Evolutionary conservation across 2,888 invertebrate species (phyloP), one percentile per base, ranked within the genome.

Genomic region (Zygaena filipendulae): DNA sequence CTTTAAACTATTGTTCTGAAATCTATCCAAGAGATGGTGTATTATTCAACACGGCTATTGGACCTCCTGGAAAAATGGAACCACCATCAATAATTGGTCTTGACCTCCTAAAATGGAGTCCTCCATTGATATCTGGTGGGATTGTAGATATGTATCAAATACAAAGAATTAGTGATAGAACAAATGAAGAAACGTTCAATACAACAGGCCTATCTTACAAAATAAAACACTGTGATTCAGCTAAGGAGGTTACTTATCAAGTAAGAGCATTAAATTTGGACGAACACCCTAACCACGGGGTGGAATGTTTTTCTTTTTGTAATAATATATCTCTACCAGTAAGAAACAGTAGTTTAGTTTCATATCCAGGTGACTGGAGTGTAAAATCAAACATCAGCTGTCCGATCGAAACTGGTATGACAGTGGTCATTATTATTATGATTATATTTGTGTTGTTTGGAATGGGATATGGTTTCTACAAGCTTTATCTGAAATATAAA

Each of bases 1-100:
- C 59, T 11, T 69, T 91, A 0, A 67, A 80, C 0, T 60, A 74
- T 21, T 90, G 88, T 49, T 92, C 92, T 2, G 55, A 71, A 13
- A 56, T 64, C 6, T 52, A 47, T 27, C 52, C 53, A 19, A 82
- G 84, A 25, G 63, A 72, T 39, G 66, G 75, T 1, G 63, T 85
- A 21, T 60, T 62, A 38, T 66, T 84, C 1, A 62, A 70, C 13
- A 90, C 90, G 1, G 69, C 79, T 33, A 84, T 89, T 39, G 90
- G 90, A 22, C 50, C 74, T 34, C 84, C 85, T 13, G 77, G 79
- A 32, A 63, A 49, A 40, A 43, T 83, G 21, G 55, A 49, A 29
- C 38, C n/a, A n/a, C n/a, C n/a, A n/a, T n/a, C n/a, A n/a, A 53
- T 43, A 27, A 59, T 52, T 29, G 59, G 49, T 29, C 56, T 59